These are phyloP conservation scores for Callithrix jacchus DNA, from an alignment of 2,113 vertebrate species.

Conservation along the genomic window DNA sequence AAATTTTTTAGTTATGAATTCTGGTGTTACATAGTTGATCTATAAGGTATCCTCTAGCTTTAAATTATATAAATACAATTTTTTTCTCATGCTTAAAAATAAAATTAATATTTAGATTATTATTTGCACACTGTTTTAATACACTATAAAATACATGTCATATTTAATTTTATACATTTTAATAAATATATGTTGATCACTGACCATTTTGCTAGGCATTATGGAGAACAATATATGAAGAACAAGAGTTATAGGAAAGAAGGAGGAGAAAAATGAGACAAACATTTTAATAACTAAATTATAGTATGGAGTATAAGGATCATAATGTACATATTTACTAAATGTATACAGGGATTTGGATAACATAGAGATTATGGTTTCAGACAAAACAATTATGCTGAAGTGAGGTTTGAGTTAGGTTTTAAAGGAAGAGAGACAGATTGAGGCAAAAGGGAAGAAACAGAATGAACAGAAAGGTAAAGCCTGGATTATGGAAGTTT, in stretches of 20 bases:
- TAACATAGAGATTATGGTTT: background rate
- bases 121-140: background rate
- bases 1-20: background rate
- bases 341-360: background rate
- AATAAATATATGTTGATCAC: background rate
- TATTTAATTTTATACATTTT: background rate
- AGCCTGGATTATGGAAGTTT: background rate
- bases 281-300: background rate
- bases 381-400: background rate
- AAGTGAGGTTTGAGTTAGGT: background rate
- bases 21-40: background rate
- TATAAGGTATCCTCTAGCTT: background rate
- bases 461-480: background rate
- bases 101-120: background rate
- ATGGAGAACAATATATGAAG: background rate
- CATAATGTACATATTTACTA: background rate
- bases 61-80: background rate
- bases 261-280: background rate
- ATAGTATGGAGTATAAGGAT: background rate
- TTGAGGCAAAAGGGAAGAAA: background rate
- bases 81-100: background rate
- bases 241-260: background rate
- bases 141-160: background rate
- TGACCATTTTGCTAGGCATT: background rate
- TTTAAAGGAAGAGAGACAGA: background rate